A percentile compares a stretch with the other conserved stretches of the same genome.
phyloP scores from a whole-genome alignment of 2,797 vertebrate species.

The Lepilemur septentrionalis region DNA sequence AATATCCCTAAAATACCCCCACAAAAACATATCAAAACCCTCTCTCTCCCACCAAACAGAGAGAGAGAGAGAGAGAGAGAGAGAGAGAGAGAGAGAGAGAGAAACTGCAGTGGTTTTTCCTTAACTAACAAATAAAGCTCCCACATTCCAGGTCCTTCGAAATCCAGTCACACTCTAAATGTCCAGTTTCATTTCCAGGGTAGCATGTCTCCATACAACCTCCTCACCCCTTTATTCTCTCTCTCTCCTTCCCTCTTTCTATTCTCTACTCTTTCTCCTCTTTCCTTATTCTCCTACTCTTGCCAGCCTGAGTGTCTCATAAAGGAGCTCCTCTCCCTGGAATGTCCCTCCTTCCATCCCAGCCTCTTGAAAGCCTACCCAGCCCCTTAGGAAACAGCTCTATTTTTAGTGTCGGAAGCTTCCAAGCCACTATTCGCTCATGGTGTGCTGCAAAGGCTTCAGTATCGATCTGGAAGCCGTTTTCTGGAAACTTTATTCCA shows the following conservation, averaged over 20 bases:
- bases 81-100: no score
- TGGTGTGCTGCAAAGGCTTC: neutral
- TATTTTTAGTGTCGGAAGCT: neutral
- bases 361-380: neutral
- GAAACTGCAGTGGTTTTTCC: neutral
- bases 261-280: neutral
- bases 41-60: neutral
- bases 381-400: neutral
- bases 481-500: neutral
- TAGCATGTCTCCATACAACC: no score
- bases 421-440: neutral
- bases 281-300: neutral
- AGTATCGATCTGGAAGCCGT: neutral
- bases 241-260: neutral
- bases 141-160: neutral
- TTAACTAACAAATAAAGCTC: neutral
- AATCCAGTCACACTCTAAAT: neutral
- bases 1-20: neutral
- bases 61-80: no score
- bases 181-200: neutral
- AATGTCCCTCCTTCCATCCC: neutral
- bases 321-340: neutral
- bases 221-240: neutral
- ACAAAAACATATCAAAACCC: neutral
- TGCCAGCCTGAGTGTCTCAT: neutral